Percentiles rank a stretch among this genome's conserved stretches.
phyloP scores from a whole-genome alignment of 2,797 vertebrate genomes.

The Echiichthys vipera region DNA sequence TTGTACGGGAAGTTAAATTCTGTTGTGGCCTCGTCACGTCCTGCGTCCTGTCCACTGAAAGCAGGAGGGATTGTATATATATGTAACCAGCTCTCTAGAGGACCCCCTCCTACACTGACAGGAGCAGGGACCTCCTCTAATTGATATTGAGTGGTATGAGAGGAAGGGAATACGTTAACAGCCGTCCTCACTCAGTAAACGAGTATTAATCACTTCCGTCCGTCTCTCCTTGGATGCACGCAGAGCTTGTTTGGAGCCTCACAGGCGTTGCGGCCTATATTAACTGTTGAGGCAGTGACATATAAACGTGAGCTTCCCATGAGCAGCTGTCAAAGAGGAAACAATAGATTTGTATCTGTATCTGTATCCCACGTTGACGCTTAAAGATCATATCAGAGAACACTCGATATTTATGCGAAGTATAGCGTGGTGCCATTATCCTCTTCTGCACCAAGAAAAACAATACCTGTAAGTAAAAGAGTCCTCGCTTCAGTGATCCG shows the following conservation, averaged over 20 bases:
- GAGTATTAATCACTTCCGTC: conserved; percentile 62
- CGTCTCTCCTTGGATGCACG: conserved; percentile 31
- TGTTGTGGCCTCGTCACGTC: background rate
- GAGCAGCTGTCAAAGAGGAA: background rate
- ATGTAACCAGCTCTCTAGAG: conserved; percentile 25
- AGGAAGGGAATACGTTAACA: conserved; percentile 45
- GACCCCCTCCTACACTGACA: conserved; percentile 22
- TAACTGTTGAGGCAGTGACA: conserved; percentile 42
- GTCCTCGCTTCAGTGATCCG: conserved; percentile 8
- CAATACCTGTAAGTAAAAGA: background rate
- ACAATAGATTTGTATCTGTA: background rate
- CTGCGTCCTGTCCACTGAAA: background rate
- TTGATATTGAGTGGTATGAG: conserved; percentile 68
- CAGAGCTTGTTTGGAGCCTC: conserved; percentile 19
- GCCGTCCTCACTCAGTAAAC: conserved; percentile 36
- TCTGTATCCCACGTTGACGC: background rate
- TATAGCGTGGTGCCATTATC: background rate
- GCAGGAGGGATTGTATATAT: conserved; percentile 20
- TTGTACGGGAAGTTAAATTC: background rate
- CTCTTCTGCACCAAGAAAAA: background rate
- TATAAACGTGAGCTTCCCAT: background rate
- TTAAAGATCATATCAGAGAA: background rate
- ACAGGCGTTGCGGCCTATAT: conserved; percentile 49
- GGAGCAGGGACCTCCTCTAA: conserved; percentile 53
- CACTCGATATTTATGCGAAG: conserved; percentile 13